Conservation (phyloP, 1,140 invertebrate genomes). For the Notospermus geniculatus region DNA sequence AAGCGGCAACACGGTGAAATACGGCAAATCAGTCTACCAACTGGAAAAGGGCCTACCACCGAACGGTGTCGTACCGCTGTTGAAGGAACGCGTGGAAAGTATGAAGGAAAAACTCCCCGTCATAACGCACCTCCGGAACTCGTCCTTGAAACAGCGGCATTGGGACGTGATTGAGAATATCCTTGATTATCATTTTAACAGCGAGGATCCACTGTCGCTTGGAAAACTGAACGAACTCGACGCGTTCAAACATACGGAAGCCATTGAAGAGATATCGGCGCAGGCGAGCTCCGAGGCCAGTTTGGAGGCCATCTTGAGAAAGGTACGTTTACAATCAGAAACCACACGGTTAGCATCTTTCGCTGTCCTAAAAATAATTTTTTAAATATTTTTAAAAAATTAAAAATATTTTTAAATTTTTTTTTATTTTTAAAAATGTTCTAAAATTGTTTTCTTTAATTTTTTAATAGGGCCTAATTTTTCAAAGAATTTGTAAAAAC, state of each 20-base stretch:
- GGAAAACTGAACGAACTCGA: constrained; percentile 55
- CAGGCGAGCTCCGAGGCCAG: constrained; percentile 81
- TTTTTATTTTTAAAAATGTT: no score
- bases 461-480: no score
- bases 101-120: constrained; percentile 57
- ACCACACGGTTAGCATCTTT: no score
- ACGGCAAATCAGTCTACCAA: constrained; percentile 70
- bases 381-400: no score
- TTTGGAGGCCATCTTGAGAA: constrained; percentile 74
- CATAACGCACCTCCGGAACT: constrained; percentile 55
- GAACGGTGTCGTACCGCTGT: constrained; percentile 50
- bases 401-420: no score
- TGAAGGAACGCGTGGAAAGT: constrained; percentile 54
- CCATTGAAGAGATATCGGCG: constrained; percentile 77
- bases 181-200: constrained; percentile 45
- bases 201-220: constrained; percentile 52
- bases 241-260: constrained; percentile 69
- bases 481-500: no score
- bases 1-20: constrained; percentile 64
- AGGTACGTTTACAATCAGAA: constrained; percentile 63
- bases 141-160: constrained; percentile 50
- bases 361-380: no score
- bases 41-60: constrained; percentile 68
- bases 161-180: constrained; percentile 53
- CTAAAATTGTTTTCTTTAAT: no score